phyloP scores from a whole-genome alignment of 2,888 invertebrate species.

The Diarsia brunnea region DNA sequence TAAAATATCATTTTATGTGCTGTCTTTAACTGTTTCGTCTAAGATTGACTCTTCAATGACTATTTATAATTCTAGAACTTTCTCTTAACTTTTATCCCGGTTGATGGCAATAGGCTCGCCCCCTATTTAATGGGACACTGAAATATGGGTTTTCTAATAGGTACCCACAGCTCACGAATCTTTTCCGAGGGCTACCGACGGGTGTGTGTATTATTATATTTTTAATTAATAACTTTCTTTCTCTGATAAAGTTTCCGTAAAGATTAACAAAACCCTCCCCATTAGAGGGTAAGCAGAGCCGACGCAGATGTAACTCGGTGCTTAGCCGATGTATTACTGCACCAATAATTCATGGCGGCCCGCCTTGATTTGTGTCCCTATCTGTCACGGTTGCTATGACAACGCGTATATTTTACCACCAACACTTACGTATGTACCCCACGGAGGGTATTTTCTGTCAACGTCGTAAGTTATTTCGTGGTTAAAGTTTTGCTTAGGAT shows the following conservation, averaged over 20 bases:
- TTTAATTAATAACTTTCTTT: neutral
- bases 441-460: slow-evolving; percentile 1
- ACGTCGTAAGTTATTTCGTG: slow-evolving; percentile 5
- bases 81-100: neutral
- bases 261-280: neutral
- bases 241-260: neutral
- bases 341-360: slow-evolving; percentile 46
- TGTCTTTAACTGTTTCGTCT: neutral
- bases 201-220: neutral
- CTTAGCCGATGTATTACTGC: slow-evolving; percentile 40
- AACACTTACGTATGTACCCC: slow-evolving; percentile 13
- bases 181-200: neutral
- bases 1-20: neutral
- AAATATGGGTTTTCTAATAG: neutral
- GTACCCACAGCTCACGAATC: neutral
- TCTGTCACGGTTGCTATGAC: slow-evolving; percentile 44
- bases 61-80: neutral
- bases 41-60: neutral
- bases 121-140: neutral
- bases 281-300: neutral
- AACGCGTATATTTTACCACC: slow-evolving; percentile 35
- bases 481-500: neutral
- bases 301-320: slow-evolving; percentile 18
- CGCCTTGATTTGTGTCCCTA: slow-evolving; percentile 43
- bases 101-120: neutral